A percentile compares a stretch with the other conserved stretches of the same genome.
Evolutionary conservation across 2,113 vertebrate genomes (phyloP).

Genomic region (Speoplatyrhinus poulsoni): DNA sequence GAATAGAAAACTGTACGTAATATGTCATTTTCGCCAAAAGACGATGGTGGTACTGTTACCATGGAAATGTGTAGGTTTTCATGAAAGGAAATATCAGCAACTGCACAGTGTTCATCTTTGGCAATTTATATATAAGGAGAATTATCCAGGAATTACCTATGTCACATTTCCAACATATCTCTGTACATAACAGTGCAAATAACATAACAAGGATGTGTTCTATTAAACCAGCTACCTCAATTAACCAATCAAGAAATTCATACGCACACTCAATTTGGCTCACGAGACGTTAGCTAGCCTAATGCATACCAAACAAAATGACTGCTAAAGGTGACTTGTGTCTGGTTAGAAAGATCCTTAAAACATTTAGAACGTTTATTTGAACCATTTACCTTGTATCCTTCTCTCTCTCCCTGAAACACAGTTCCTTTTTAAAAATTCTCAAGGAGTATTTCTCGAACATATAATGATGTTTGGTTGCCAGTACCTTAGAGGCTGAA

Average conservation of each 20-base stretch:
- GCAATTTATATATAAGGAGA: too few relatives aligned
- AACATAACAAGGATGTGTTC: too few relatives aligned
- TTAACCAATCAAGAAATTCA: neutral
- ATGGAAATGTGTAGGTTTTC: neutral
- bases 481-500: constrained; percentile 46
- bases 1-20: neutral
- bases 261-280: neutral
- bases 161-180: too few relatives aligned
- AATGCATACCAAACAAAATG: constrained; percentile 2
- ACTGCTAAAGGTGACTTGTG: constrained; percentile 10
- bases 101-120: too few relatives aligned
- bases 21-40: neutral
- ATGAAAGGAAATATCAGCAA: neutral
- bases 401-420: constrained; percentile 33
- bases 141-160: too few relatives aligned
- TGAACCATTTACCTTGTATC: constrained; percentile 35
- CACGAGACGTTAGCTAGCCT: neutral
- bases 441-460: constrained; percentile 1
- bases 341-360: constrained; percentile 24
- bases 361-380: neutral
- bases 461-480: constrained; percentile 44
- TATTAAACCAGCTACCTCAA: neutral
- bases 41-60: neutral
- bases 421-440: neutral
- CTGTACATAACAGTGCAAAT: too few relatives aligned